Percentiles rank a stretch among this genome's conserved stretches.
phyloP scores from a whole-genome alignment of 2,113 vertebrate species.

The Podiceps cristatus region DNA sequence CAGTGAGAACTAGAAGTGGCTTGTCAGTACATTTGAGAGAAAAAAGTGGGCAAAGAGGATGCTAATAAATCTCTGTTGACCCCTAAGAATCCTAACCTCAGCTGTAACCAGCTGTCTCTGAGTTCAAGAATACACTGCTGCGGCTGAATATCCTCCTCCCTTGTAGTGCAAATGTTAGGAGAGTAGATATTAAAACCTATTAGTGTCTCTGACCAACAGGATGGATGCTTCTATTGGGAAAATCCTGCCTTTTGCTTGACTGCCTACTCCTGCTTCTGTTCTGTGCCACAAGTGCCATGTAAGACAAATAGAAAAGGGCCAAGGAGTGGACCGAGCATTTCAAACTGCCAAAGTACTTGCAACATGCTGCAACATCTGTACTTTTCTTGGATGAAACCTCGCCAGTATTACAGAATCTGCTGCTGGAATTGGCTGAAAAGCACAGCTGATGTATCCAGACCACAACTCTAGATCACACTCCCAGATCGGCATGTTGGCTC shows the following conservation, averaged over 20 bases:
- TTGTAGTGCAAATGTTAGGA: not conserved
- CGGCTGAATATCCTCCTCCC: not conserved
- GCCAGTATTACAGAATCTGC: not conserved
- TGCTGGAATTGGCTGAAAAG: conserved; percentile 17
- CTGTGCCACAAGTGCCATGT: not conserved
- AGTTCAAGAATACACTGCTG: not conserved
- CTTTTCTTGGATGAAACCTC: not conserved
- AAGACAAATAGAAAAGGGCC: not conserved
- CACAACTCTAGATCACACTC: conserved; percentile 40
- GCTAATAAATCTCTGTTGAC: not conserved
- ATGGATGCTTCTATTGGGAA: not conserved
- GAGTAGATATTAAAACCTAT: not conserved
- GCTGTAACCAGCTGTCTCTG: not conserved
- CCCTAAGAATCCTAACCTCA: not conserved
- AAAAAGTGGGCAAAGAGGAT: not conserved
- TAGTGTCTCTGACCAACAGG: not conserved
- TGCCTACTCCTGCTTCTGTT: not conserved
- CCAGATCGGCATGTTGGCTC: conserved; percentile 33
- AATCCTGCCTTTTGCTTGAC: not conserved
- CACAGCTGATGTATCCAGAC: not conserved
- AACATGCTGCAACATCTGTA: conserved; percentile 6
- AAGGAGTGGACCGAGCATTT: not conserved
- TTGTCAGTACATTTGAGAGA: not conserved
- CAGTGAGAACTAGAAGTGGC: not conserved
- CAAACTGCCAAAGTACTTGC: not conserved